Base-by-base conservation (phyloP, 2,888 invertebrate genomes). In the Pediacus dermestoides region DNA sequence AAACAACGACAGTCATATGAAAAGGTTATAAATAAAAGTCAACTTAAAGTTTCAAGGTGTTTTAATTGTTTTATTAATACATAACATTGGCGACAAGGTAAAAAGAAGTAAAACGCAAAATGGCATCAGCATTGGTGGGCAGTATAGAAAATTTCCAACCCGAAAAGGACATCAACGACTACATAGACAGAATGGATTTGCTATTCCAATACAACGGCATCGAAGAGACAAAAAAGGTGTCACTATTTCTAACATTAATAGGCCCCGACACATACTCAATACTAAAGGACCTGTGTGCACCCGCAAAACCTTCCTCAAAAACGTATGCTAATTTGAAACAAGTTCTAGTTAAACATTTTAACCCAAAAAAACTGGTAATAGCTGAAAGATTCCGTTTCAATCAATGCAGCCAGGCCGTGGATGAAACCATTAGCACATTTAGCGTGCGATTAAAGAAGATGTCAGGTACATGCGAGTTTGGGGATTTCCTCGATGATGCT, bases 371-470 rank as follows among this genome's bases (percentile, higher is more conserved):
- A 8, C 40, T 52, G 18, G 37, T 43, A 4, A 54, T 55, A 9
- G 46, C 53, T 1, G 55, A 60, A 40, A 22, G 52, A 9, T 60
- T 48, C 30, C 46, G 46, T 33, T 56, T 58, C 37, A 50, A 52
- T 30, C 46, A 48, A 27, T 35, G 49, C 8, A 16, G 42, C 21
- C 57, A 57, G 37, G 45, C 48, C 32, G 11, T 36, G 4, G 11
- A 32, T 13, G 42, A 44, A 38, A 39, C 42, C 30, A 28, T 38
- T 10, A 35, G 30, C 16, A n/a, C 25, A 42, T 37, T 50, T 52
- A 30, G 36, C 41, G 42, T 50, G 6, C 46, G 41, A 18, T 26
- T 60, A 13, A 55, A 48, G 32, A 48, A 39, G 3, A 13, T 51
- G 8, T 48, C 58, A 8, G 39, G 50, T 18, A 30, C 18, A 4